Percentiles rank a stretch among this genome's conserved stretches.
These are phyloP conservation scores for Ophioninae sp. DNA, from an alignment of 2,888 invertebrate species.

Conservation along the genomic window DNA sequence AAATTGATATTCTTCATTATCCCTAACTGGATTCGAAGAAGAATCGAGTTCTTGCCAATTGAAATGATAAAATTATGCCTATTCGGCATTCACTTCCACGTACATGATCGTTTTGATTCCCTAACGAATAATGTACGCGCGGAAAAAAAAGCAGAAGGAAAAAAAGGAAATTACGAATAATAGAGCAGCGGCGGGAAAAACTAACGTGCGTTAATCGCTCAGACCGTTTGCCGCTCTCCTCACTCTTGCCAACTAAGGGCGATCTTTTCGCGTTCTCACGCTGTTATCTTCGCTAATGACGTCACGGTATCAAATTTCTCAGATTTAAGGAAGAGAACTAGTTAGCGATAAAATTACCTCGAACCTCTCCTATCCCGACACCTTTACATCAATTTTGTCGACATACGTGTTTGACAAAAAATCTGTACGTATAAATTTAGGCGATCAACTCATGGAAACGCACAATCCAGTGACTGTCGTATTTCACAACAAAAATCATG, in stretches of 20 bases:
- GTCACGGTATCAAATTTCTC: slow-evolving; percentile 69
- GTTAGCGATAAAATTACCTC: slow-evolving; percentile 64
- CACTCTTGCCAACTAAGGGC: slow-evolving; percentile 28
- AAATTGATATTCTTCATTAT: too few species aligned
- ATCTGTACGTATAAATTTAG: slow-evolving; percentile 13
- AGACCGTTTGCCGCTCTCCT: slow-evolving; percentile 44
- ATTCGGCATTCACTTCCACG: neutral
- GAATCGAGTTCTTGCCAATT: neutral
- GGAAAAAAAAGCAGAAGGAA: slow-evolving; percentile 7
- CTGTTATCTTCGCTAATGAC: slow-evolving; percentile 67
- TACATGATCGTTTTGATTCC: slow-evolving; percentile 23
- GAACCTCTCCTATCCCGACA: slow-evolving; percentile 35
- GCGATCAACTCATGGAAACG: neutral
- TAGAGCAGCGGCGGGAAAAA: slow-evolving; percentile 61
- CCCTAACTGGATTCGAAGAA: too few species aligned
- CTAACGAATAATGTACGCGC: slow-evolving; percentile 8
- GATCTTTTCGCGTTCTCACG: slow-evolving; percentile 65
- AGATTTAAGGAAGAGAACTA: slow-evolving; percentile 63
- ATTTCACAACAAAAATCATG: too few species aligned
- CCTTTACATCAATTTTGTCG: neutral
- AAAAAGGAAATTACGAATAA: slow-evolving; percentile 23
- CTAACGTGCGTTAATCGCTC: slow-evolving; percentile 66
- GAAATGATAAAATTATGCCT: neutral
- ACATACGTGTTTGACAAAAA: neutral
- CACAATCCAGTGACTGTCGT: too few species aligned